A percentile compares a stretch with the other conserved stretches of the same genome.
Conservation (phyloP, 2,113 vertebrate species). For the Heterotilapia buettikoferi region DNA sequence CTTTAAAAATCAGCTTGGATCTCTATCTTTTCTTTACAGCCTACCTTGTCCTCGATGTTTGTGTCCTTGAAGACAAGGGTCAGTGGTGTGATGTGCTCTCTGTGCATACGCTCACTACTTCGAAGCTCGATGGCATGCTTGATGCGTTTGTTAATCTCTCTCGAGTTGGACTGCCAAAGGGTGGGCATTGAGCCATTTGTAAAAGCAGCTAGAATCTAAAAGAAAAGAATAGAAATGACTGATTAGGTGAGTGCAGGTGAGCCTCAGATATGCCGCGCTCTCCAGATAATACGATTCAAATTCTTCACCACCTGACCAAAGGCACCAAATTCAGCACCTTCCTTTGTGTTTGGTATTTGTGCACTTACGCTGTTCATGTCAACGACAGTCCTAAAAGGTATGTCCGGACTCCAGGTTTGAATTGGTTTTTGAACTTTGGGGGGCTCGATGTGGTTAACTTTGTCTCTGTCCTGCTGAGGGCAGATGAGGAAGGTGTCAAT, state of each 20-base stretch:
- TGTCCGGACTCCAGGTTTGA: slow-evolving; percentile 50
- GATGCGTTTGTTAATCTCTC: slow-evolving; percentile 72
- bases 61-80: slow-evolving; percentile 72
- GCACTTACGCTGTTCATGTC: slow-evolving; percentile 70
- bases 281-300: not conserved
- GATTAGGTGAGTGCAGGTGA: not conserved
- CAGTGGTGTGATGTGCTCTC: slow-evolving; percentile 66
- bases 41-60: slow-evolving; percentile 71
- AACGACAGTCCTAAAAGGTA: slow-evolving; percentile 46
- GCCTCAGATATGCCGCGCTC: not conserved
- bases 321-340: not conserved
- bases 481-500: slow-evolving; percentile 77
- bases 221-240: not conserved
- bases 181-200: slow-evolving; percentile 62
- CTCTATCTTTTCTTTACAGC: not conserved
- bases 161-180: slow-evolving; percentile 48
- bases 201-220: slow-evolving; percentile 71
- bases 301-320: not conserved
- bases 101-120: slow-evolving; percentile 70
- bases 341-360: not conserved
- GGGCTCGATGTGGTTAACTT: not conserved
- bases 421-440: slow-evolving; percentile 31
- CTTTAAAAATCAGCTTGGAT: not conserved
- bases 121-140: slow-evolving; percentile 68
- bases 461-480: slow-evolving; percentile 11